phyloP scores from a whole-genome alignment of 2,797 vertebrate genomes.

The Girardinus metallicus region DNA sequence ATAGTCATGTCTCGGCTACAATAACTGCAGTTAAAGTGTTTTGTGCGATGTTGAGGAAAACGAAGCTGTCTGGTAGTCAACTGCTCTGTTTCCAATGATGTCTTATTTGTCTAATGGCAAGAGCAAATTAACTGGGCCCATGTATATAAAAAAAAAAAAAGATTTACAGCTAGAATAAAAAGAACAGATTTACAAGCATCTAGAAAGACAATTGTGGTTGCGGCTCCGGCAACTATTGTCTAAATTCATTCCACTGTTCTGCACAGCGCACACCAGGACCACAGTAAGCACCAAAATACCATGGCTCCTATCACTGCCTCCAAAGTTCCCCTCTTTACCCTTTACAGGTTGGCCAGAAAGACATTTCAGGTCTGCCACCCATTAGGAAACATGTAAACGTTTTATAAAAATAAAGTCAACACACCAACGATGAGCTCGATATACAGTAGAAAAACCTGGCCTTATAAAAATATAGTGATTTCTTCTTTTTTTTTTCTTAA shows the following conservation, averaged over 20 bases:
- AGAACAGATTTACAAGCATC: slow-evolving; percentile 44
- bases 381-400: slow-evolving; percentile 74
- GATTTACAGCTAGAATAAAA: slow-evolving; percentile 41
- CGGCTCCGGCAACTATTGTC: slow-evolving; percentile 46
- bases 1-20: slow-evolving; percentile 62
- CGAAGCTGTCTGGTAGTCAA: slow-evolving; percentile 38
- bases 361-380: slow-evolving; percentile 69
- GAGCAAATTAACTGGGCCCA: slow-evolving; percentile 30
- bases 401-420: slow-evolving; percentile 74
- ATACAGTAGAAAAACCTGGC: slow-evolving; percentile 85
- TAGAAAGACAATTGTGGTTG: slow-evolving; percentile 52
- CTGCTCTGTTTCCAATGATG: slow-evolving; percentile 29
- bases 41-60: slow-evolving; percentile 69
- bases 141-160: slow-evolving; percentile 28
- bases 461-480: slow-evolving; percentile 86
- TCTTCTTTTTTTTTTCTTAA: slow-evolving; percentile 54
- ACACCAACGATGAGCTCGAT: slow-evolving; percentile 74
- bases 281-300: slow-evolving; percentile 71
- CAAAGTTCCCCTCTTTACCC: slow-evolving; percentile 53
- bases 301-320: slow-evolving; percentile 57
- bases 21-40: slow-evolving; percentile 80
- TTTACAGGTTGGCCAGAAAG: slow-evolving; percentile 59
- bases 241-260: slow-evolving; percentile 54
- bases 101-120: slow-evolving; percentile 22
- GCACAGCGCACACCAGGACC: slow-evolving; percentile 65